phyloP scores from a whole-genome alignment of 2,888 invertebrate genomes.

The Cryptocephalus moraei region DNA sequence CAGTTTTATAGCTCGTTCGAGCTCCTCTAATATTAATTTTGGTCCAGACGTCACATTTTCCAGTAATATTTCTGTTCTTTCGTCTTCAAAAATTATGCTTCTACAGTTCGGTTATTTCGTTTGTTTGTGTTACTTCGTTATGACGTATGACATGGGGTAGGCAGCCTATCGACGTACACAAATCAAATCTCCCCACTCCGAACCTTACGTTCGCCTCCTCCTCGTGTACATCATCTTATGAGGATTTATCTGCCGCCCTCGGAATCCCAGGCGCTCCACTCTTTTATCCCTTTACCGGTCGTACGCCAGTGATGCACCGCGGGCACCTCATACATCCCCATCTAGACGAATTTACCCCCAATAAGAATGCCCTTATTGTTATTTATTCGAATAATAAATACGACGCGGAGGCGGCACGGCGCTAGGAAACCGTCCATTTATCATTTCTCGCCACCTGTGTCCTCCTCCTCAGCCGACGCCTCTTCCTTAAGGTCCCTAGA shows the following conservation, averaged over 20 bases:
- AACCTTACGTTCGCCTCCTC: background rate
- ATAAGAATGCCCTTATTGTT: constrained; percentile 35
- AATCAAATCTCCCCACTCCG: background rate
- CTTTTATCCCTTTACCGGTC: constrained; percentile 1
- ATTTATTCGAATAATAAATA: constrained; percentile 38
- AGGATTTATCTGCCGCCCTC: too few species aligned
- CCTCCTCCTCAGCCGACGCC: constrained; percentile 7
- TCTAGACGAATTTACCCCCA: constrained; percentile 12
- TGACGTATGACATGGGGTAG: too few species aligned
- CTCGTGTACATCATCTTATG: background rate
- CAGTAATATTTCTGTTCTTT: too few species aligned
- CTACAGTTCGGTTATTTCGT: too few species aligned
- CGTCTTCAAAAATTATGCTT: too few species aligned
- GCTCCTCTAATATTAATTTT: too few species aligned
- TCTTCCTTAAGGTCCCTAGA: constrained; percentile 5
- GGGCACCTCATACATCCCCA: too few species aligned
- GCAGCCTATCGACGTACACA: too few species aligned
- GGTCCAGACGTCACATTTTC: too few species aligned
- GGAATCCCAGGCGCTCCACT: background rate
- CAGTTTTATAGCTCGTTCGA: too few species aligned
- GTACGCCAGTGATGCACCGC: constrained; percentile 6
- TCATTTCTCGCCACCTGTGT: constrained; percentile 28
- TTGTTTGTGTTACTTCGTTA: too few species aligned
- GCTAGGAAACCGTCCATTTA: constrained; percentile 22
- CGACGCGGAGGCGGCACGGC: constrained; percentile 27